These are phyloP conservation scores for Clarias macrocephalus DNA, from an alignment of 2,113 vertebrate species.

Conservation along the genomic window DNA sequence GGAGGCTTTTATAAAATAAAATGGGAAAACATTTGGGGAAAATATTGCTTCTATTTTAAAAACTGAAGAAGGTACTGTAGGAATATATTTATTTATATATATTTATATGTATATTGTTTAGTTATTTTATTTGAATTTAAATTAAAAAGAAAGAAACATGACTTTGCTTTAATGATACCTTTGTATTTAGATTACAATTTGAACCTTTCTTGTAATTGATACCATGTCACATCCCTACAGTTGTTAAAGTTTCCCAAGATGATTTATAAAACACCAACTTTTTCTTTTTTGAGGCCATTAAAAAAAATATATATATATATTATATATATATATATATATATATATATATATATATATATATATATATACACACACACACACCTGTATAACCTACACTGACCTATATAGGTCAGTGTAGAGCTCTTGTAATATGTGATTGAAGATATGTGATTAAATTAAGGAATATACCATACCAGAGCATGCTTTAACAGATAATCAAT, in stretches of 20 bases:
- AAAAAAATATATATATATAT: background rate
- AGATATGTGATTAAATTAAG: background rate
- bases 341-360: no score
- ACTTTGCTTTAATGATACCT: background rate
- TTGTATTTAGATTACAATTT: background rate
- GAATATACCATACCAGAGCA: background rate
- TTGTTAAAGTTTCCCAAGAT: background rate
- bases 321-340: no score
- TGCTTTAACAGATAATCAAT: background rate
- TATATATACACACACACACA: no score
- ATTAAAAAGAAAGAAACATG: background rate
- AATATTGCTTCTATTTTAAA: background rate
- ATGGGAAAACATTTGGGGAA: background rate
- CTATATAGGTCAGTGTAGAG: background rate
- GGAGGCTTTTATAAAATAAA: background rate
- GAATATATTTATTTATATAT: background rate
- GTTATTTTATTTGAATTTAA: no score
- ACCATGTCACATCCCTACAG: background rate
- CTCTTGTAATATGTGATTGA: background rate
- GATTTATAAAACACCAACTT: background rate
- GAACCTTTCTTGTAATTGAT: background rate
- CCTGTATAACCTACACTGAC: no score
- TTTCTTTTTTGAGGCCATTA: background rate
- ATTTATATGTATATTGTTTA: no score
- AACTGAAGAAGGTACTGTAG: background rate